Percentiles rank a stretch among this genome's conserved stretches.
Evolutionary conservation across 2,888 invertebrate species (phyloP).

Genomic region (Caprella mutica): DNA sequence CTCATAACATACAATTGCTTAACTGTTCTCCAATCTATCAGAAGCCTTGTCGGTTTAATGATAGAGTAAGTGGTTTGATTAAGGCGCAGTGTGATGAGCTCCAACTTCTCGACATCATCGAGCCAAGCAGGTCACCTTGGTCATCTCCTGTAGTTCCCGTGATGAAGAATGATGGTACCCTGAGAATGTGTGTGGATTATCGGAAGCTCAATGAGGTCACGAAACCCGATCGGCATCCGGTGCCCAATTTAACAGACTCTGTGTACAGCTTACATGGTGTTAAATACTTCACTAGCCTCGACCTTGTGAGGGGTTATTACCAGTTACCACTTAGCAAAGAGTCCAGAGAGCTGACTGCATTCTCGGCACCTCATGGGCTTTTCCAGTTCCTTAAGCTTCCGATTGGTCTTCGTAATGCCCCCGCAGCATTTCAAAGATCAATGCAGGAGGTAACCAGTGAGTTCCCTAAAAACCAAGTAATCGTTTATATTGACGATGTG

Average conservation of each 20-base stretch:
- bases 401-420: not conserved
- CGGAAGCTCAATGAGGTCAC: not conserved
- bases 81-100: too few relatives aligned
- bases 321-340: not conserved
- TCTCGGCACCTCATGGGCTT: not conserved
- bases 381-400: not conserved
- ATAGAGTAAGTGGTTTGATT: too few relatives aligned
- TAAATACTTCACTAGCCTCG: slow-evolving; percentile 7
- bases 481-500: not conserved
- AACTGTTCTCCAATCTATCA: too few relatives aligned
- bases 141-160: not conserved
- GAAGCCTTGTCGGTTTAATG: too few relatives aligned
- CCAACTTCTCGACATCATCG: too few relatives aligned
- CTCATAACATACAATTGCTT: too few relatives aligned
- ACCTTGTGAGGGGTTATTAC: not conserved
- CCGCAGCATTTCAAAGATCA: not conserved
- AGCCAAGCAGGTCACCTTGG: too few relatives aligned
- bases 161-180: not conserved
- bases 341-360: not conserved
- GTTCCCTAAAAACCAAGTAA: not conserved
- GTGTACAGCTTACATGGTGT: slow-evolving; percentile 5
- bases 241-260: not conserved
- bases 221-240: not conserved
- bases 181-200: slow-evolving; percentile 6
- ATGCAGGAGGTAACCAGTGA: not conserved